A percentile compares a stretch with the other conserved stretches of the same genome.
Evolutionary conservation across 1,140 invertebrate species (phyloP).

Genomic region (Vanessa tameamea): DNA sequence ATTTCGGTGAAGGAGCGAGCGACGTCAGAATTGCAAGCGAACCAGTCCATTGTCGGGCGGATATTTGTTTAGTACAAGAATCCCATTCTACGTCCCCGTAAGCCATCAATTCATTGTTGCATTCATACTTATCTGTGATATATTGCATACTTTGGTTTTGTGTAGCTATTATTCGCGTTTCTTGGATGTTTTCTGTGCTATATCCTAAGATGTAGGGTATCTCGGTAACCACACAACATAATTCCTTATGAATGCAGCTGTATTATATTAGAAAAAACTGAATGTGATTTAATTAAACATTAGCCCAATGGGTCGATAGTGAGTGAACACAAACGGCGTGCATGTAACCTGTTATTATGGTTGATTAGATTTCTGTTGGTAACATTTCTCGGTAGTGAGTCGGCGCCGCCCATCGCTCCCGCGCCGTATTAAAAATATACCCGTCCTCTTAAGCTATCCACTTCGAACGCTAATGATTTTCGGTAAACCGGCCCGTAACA

Average conservation of each 20-base stretch:
- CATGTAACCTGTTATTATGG: constrained; percentile 79
- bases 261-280: constrained; percentile 58
- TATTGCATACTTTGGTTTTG: constrained; percentile 56
- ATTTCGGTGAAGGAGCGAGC: constrained; percentile 68
- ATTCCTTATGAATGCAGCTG: constrained; percentile 52
- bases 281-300: constrained; percentile 79
- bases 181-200: constrained; percentile 42
- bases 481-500: constrained; percentile 74
- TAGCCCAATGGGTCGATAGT: constrained; percentile 67
- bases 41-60: constrained; percentile 54
- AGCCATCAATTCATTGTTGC: constrained; percentile 49
- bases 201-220: constrained; percentile 28
- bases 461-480: constrained; percentile 78
- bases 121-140: constrained; percentile 68
- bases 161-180: constrained; percentile 48
- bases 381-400: constrained; percentile 78
- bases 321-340: constrained; percentile 71
- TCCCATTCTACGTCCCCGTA: constrained; percentile 56
- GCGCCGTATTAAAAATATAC: constrained; percentile 77
- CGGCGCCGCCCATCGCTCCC: constrained; percentile 77
- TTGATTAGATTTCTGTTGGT: constrained; percentile 80
- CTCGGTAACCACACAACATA: not conserved
- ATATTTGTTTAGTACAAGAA: constrained; percentile 68
- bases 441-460: constrained; percentile 73
- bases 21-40: constrained; percentile 59